Base-by-base conservation (phyloP, 2,888 invertebrate species). In the Drosophila prolongata region DNA sequence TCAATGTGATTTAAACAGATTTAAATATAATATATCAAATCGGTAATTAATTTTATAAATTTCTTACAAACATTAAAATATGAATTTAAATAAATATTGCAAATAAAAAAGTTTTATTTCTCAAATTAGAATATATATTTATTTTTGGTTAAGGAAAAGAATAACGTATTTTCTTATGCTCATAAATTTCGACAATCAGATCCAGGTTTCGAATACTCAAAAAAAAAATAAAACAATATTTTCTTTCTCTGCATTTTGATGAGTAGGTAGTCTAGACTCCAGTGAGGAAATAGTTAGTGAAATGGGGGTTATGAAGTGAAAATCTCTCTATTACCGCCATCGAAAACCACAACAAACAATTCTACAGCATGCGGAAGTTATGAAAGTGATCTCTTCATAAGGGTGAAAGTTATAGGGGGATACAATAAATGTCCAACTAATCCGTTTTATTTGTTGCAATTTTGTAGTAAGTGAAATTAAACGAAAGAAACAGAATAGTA, bases 301-400 rank as follows among this genome's bases (percentile, higher is more conserved):
- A 30, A 58, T 58, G 19, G 62, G 61, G 62, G 38, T 38, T 44
- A 44, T n/a, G 16, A 27, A 38, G 42, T 42, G 56, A 42, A 57
- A 11, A 54, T 19, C 13, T 10, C 61, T 62, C 38, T 38, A 59
- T 37, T 46, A 40, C 46, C 9, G 61, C 11, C 44, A 37, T 19
- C 42, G 49, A 49, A 61, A 62, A 49, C 43, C 57, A 30, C 60
- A 43, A 47, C 60, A 42, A 49, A 43, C 43, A n/a, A 62, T 64
- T 42, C 35, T 34, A 49, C 38, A 64, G 43, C 35, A 64, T 16
- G 50, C 64, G 50, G 64, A 64, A 65, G 64, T 65, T 9, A 24
- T 42, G 46, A 19, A 62, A 62, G 47, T 61, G 47, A 61, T 38
- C 27, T 43, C 24, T n/a, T 19, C 14, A 46, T 61, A 46, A 61